Conservation (phyloP, 2,888 invertebrate genomes). For the Eugnorisma glareosa region DNA sequence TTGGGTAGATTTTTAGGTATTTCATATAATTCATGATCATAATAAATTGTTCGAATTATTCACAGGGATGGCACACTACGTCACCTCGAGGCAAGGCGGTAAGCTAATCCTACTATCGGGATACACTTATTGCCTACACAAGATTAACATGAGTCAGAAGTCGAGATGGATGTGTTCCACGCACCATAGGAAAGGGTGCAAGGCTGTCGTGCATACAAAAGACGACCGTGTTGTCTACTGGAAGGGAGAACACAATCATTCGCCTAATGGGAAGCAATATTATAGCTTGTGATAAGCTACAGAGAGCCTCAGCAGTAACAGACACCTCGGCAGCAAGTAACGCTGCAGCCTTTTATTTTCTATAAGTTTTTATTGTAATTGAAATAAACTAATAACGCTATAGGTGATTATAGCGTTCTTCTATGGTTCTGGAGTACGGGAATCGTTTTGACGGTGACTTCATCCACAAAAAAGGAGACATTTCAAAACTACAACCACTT, state of each 20-base stretch:
- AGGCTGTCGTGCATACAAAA: constrained; percentile 38
- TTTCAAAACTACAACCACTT: too few species aligned
- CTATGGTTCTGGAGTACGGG: too few species aligned
- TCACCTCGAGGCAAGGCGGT: not conserved
- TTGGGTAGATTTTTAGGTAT: not conserved
- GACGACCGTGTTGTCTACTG: constrained; percentile 27
- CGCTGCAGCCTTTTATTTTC: too few species aligned
- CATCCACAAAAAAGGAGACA: too few species aligned
- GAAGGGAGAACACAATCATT: not conserved
- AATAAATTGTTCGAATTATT: not conserved
- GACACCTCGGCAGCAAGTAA: not conserved
- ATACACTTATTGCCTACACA: constrained; percentile 39
- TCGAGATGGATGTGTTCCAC: constrained; percentile 41
- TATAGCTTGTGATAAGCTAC: not conserved
- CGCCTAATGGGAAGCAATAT: not conserved
- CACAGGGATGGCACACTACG: not conserved
- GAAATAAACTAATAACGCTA: too few species aligned
- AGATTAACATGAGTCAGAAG: not conserved
- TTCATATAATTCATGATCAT: not conserved
- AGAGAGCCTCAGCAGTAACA: not conserved
- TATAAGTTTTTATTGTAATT: too few species aligned
- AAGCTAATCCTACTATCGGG: constrained; percentile 32
- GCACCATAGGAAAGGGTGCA: constrained; percentile 43
- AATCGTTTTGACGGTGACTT: too few species aligned
- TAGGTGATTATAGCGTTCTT: too few species aligned